A percentile compares a stretch with the other conserved stretches of the same genome.
Conservation (phyloP, 2,888 invertebrate species). For the Drosophila neonasuta region DNA sequence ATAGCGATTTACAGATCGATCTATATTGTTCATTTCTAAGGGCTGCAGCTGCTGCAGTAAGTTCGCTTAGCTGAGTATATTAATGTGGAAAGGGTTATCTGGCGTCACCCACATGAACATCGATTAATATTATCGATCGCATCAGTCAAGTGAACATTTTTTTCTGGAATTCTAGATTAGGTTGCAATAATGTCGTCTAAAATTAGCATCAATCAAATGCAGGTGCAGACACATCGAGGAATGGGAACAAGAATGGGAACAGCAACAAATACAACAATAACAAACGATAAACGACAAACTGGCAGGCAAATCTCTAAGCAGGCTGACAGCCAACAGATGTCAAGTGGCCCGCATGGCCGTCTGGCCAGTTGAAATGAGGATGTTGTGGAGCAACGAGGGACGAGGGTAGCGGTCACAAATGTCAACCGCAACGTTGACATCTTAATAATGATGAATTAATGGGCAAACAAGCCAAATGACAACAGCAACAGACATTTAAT, state of each 20-base stretch:
- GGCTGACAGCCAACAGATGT: conserved; percentile 67
- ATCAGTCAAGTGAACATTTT: conserved; percentile 53
- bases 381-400: conserved; percentile 4
- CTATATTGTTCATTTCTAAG: conserved; percentile 5
- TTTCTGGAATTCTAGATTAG: conserved; percentile 47
- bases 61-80: conserved; percentile 17
- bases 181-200: conserved; percentile 71
- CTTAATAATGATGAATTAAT: conserved; percentile 81
- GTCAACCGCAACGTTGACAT: conserved; percentile 79
- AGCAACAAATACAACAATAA: conserved; percentile 12
- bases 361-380: conserved; percentile 18
- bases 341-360: conserved; percentile 73
- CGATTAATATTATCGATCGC: conserved; percentile 49
- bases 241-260: conserved; percentile 1
- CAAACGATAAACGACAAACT: conserved; percentile 22
- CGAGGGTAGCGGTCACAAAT: conserved; percentile 57
- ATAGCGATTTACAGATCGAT: conserved; percentile 6
- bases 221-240: conserved; percentile 62
- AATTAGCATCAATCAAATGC: conserved; percentile 76
- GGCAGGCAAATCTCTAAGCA: conserved; percentile 50
- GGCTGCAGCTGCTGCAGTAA: conserved; percentile 23
- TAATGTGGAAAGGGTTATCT: conserved; percentile 25
- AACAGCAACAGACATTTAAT: conserved; percentile 59
- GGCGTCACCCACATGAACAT: conserved; percentile 60
- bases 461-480: conserved; percentile 72